phyloP scores from a whole-genome alignment of 1,140 invertebrate genomes.

The Drosophila santomea region DNA sequence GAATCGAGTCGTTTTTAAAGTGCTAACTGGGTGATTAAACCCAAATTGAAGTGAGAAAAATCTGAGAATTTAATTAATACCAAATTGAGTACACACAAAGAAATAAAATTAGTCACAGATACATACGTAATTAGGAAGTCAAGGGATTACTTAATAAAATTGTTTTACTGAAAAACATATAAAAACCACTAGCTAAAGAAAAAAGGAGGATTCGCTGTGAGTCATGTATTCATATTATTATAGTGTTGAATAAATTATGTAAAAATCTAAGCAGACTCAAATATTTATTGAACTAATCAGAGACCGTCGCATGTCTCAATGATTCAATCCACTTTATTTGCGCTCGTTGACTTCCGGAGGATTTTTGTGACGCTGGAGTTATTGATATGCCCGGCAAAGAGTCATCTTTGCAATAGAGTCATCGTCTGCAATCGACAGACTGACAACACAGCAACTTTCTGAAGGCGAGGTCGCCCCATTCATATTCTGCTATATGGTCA shows the following conservation, averaged over 20 bases:
- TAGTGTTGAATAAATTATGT: too few species aligned
- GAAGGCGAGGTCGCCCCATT: constrained; percentile 18
- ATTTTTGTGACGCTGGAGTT: background rate
- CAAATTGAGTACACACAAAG: constrained; percentile 13
- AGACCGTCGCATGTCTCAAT: background rate
- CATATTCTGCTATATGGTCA: constrained; percentile 15
- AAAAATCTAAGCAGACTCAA: constrained; percentile 5
- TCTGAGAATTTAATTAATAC: constrained; percentile 20
- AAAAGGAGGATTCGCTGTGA: background rate
- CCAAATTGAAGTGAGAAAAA: constrained; percentile 22
- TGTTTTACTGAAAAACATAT: background rate
- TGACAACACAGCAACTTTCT: constrained; percentile 6
- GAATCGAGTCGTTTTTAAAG: constrained; percentile 19
- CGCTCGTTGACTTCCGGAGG: background rate
- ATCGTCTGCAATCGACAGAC: background rate
- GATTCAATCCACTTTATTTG: constrained; percentile 14
- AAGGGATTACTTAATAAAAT: too few species aligned
- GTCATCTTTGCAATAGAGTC: constrained; percentile 32
- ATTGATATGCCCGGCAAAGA: constrained; percentile 32
- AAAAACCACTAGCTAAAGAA: background rate
- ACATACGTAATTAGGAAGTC: constrained; percentile 8
- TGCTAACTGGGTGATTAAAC: constrained; percentile 44
- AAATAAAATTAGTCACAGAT: constrained; percentile 9
- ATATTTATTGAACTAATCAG: background rate
- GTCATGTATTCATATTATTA: too few species aligned